Evolutionary conservation across 2,113 vertebrate species (phyloP), one percentile per base, ranked within the genome.

Genomic region (Acrocephalus arundinaceus): DNA sequence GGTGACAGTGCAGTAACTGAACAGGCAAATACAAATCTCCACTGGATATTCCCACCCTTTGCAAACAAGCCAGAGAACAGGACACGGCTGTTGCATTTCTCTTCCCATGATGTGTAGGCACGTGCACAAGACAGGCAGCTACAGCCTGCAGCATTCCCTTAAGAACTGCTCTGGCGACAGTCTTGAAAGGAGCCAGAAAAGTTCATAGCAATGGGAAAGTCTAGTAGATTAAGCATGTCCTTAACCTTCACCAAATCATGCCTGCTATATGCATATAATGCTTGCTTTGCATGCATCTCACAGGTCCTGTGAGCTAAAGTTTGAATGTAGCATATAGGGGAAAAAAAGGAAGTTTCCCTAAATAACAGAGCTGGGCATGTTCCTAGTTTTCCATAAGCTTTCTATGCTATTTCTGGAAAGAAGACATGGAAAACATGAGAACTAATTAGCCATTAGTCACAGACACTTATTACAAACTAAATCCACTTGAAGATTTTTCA

Each of bases 121-220:
- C 0, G 0, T 11, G 13, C 37, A 19, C 0, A 0, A 49, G 10
- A 45, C 22, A 25, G 49, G 39, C 45, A 93, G 30, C 39, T 58
- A 12, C 6, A 79, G 28, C 10, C 30, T 23, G 12, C 68, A 51
- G 59, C 23, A 16, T 24, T 30, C 35, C 25, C 43, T 15, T 15
- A 35, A 75, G 20, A 37, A 63, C 45, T 17, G 58, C 58, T 67
- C 37, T 54, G 31, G 28, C 17, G 22, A 41, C 13, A 68, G 21
- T 28, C 25, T 54, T 37, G 22, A 33, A 72, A 86, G 20, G 13
- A 66, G n/a, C 6, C 68, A 41, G 33, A 17, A 48, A 76, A 65
- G 45, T 43, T 28, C 18, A 22, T 0, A 43, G 21, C 33, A 55
- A 31, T 28, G 25, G 31, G 7, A 7, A 66, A 10, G 8, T 51